Conservation (phyloP, 2,113 vertebrate species). For the cattle (Bos taurus) region DNA sequence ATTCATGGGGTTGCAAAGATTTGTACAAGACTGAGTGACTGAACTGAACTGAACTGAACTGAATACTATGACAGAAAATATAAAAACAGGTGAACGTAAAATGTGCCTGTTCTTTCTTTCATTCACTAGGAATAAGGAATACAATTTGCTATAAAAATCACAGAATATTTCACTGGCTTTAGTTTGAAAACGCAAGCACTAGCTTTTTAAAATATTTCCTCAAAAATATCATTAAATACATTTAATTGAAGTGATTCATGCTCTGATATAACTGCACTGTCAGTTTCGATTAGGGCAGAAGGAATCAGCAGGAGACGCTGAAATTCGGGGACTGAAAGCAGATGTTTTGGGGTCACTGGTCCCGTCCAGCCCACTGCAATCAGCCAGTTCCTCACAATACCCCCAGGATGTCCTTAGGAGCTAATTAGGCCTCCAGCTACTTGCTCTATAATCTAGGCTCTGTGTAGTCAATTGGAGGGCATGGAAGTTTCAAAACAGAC, state of each 20-base stretch:
- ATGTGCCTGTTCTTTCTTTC: not conserved
- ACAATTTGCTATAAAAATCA: not conserved
- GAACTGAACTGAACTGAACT: not conserved
- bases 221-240: slow-evolving; percentile 6
- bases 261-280: not conserved
- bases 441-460: not conserved
- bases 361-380: not conserved
- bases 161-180: slow-evolving; percentile 42
- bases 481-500: not conserved
- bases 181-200: slow-evolving; percentile 26
- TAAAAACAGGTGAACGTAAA: slow-evolving; percentile 48
- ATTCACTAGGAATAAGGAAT: not conserved
- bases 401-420: not conserved
- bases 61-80: slow-evolving; percentile 48
- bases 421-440: not conserved
- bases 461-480: not conserved
- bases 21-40: too few relatives aligned
- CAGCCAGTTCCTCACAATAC: not conserved
- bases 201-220: not conserved
- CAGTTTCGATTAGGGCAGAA: not conserved
- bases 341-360: not conserved
- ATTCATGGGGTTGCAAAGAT: too few relatives aligned
- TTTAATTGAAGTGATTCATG: slow-evolving; percentile 47
- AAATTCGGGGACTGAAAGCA: not conserved
- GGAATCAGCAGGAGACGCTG: not conserved